phyloP scores from a whole-genome alignment of 1,140 invertebrate species.

The Philopotamus ludificatus region DNA sequence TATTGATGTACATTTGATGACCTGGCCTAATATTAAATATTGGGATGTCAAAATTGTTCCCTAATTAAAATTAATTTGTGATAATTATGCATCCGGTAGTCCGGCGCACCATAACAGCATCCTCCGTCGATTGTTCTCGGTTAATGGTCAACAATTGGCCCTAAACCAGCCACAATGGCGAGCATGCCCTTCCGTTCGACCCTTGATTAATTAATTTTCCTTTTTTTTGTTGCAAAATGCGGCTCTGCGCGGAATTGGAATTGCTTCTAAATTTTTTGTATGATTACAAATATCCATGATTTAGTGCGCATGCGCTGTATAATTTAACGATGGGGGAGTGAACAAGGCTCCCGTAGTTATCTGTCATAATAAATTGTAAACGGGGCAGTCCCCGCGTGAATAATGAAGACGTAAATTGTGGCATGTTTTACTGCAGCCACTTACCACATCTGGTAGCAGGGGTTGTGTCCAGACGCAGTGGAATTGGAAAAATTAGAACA shows the following conservation, averaged over 20 bases:
- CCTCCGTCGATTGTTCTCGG: conserved; percentile 5
- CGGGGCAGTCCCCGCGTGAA: conserved; percentile 7
- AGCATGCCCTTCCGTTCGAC: not conserved
- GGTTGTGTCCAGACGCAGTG: conserved; percentile 4
- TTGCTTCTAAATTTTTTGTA: not conserved
- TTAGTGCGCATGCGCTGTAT: not conserved
- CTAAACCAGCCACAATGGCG: not conserved
- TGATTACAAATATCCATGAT: not conserved
- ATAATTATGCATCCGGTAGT: conserved; percentile 24
- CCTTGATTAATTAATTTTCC: not conserved
- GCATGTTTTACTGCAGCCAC: conserved; percentile 13
- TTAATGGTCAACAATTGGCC: conserved; percentile 1
- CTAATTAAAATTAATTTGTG: conserved; percentile 28
- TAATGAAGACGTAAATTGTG: conserved; percentile 33
- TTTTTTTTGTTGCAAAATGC: not conserved
- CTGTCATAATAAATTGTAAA: conserved; percentile 24
- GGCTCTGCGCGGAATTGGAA: too few relatives aligned
- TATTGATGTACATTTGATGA: too few relatives aligned
- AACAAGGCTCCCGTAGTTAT: conserved; percentile 23
- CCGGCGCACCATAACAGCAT: conserved; percentile 1
- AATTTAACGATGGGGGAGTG: not conserved
- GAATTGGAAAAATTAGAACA: too few relatives aligned
- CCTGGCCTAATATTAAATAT: too few relatives aligned
- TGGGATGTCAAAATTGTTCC: not conserved
- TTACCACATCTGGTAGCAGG: not conserved